Evolutionary conservation across 92 coral and sea anemone genomes (phyloP), one percentile per base, ranked within the genome.

Genomic region (Umimayanthus chanpuru): DNA sequence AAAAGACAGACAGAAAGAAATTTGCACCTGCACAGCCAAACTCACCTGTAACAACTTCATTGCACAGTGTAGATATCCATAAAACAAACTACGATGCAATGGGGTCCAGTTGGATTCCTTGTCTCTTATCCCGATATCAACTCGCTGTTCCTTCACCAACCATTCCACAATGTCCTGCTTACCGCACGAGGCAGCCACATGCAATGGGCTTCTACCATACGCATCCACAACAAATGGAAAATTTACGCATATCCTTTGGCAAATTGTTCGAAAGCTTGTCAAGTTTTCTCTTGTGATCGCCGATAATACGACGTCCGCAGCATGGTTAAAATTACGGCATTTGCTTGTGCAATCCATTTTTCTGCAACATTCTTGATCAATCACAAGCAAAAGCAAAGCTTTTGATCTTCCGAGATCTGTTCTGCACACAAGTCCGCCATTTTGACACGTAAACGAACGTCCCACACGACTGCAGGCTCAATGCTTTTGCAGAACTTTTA

Each of bases 151-250:
- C 75, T 90, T 91, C 79, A 95, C 90, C 75, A 96, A 85, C 99
- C 99, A 96, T 88, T 96, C 93, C 85, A 96, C 70, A 64, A 96
- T 88, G 84, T 95, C 98, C 39, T 89, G 88, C 92, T 91, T 95
- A 15, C 98, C 98, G 43, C 99, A 93, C 55, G 99, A 95, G 30
- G 97, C 96, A 43, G 97, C 99, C 74, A 96, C 88, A 61, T 95
- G 99, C 28, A 96, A 88, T 9, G 95, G 93, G 80, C 82, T 93
- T 38, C 99, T 93, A 53, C 99, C 98, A 70, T 79, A 92, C 40
- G 75, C 77, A 82, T 96, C 99, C 26, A 91, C 73, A 36, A 89
- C 90, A 71, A 88, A 90, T 15, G 91, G 85, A 73, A 94, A 89
- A 82, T 96, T 96, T 2, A 94, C 90, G 90, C 99, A 96, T 78